These are phyloP conservation scores for Axea sp. DNA, from an alignment of 2,888 invertebrate species.

Conservation along the genomic window DNA sequence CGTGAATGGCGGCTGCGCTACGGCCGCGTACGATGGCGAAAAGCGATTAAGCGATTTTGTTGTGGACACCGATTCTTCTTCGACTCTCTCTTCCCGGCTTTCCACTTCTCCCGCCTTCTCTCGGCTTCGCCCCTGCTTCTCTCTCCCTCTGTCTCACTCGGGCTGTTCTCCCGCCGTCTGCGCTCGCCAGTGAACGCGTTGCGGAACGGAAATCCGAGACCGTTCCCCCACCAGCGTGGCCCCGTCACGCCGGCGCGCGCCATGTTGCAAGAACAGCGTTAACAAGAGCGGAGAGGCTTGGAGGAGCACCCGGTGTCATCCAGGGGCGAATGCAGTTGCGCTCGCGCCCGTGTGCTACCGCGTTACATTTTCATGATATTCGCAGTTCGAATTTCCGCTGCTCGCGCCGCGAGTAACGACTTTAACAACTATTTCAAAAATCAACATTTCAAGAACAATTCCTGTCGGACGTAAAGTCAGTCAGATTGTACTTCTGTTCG, in stretches of 20 bases:
- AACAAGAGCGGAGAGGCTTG: constrained; percentile 8
- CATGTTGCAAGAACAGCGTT: constrained; percentile 23
- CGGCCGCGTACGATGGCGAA: constrained; percentile 76
- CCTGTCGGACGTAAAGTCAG: no score
- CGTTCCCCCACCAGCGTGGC: constrained; percentile 47
- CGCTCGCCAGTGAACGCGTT: constrained; percentile 71
- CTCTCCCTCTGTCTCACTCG: constrained; percentile 41
- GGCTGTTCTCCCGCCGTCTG: constrained; percentile 70
- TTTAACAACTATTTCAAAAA: no score
- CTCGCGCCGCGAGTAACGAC: no score
- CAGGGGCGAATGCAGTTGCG: no score
- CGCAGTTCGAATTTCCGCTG: no score
- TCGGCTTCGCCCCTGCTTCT: constrained; percentile 69
- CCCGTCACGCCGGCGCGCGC: constrained; percentile 59
- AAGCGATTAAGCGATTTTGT: constrained; percentile 80
- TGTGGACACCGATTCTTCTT: constrained; percentile 79
- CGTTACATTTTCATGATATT: no score
- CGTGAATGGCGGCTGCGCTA: constrained; percentile 61
- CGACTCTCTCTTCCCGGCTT: constrained; percentile 73
- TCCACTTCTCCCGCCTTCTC: constrained; percentile 75
- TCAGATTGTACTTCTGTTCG: no score
- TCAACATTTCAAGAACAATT: no score
- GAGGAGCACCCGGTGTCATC: constrained; percentile 5
- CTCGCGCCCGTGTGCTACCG: no score
- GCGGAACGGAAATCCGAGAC: constrained; percentile 73